These are phyloP conservation scores for Deilephila elpenor DNA, from an alignment of 2,888 invertebrate species.

Conservation along the genomic window DNA sequence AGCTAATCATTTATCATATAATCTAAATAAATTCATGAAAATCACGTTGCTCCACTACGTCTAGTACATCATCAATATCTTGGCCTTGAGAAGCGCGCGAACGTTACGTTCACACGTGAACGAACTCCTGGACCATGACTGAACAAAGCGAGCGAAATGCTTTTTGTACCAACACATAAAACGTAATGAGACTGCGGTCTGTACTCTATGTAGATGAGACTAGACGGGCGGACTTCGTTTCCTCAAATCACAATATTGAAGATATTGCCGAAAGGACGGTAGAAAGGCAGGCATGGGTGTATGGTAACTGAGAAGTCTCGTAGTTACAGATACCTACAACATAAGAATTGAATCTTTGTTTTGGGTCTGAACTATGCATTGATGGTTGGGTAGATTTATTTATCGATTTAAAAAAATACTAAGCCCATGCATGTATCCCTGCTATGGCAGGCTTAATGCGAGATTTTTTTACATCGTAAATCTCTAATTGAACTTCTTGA, in stretches of 20 bases:
- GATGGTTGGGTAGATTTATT: too few species aligned
- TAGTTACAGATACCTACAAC: too few species aligned
- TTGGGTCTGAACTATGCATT: too few species aligned
- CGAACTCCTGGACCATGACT: constrained; percentile 54
- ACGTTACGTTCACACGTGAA: constrained; percentile 52
- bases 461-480: too few species aligned
- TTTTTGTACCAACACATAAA: constrained; percentile 48
- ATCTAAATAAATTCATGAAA: not conserved
- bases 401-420: too few species aligned
- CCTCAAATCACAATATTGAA: not conserved
- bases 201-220: not conserved
- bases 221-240: not conserved
- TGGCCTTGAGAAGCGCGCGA: constrained; percentile 46
- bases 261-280: not conserved
- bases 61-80: constrained; percentile 27
- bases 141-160: constrained; percentile 46
- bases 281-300: too few species aligned
- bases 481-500: too few species aligned
- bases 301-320: too few species aligned
- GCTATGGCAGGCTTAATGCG: too few species aligned
- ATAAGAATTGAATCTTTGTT: too few species aligned
- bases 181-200: constrained; percentile 21
- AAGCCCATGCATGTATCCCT: too few species aligned
- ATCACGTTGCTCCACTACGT: constrained; percentile 10
- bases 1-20: too few species aligned